Percentiles rank a stretch among this genome's conserved stretches.
Conservation (phyloP, 2,888 invertebrate species). For the Luperina nickerlii region DNA sequence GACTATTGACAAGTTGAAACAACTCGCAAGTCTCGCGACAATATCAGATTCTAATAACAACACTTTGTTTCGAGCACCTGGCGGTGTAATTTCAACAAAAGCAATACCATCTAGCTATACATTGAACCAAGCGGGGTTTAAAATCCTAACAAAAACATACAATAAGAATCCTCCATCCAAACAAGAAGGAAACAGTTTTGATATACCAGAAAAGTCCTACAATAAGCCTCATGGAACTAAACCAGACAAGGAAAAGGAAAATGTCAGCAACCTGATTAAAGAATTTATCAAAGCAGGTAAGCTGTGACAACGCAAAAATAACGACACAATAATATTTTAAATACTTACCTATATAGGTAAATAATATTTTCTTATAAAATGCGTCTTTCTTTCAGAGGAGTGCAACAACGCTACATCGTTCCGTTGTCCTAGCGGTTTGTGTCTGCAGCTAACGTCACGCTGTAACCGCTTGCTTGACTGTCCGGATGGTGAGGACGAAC, state of each 20-base stretch:
- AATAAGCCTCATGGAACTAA: slow-evolving; percentile 76
- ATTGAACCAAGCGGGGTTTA: slow-evolving; percentile 92
- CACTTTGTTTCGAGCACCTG: slow-evolving; percentile 86
- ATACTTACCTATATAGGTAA: neutral
- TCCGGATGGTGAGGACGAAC: slow-evolving; percentile 93
- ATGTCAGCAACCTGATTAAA: slow-evolving; percentile 40
- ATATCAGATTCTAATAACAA: slow-evolving; percentile 89
- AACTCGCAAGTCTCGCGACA: slow-evolving; percentile 90
- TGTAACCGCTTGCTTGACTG: slow-evolving; percentile 94
- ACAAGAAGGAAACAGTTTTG: slow-evolving; percentile 84
- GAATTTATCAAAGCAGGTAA: slow-evolving; percentile 74
- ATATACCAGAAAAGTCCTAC: slow-evolving; percentile 81
- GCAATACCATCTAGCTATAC: slow-evolving; percentile 91
- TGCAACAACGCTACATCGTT: slow-evolving; percentile 89
- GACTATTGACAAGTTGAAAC: slow-evolving; percentile 87
- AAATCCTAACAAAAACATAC: slow-evolving; percentile 92
- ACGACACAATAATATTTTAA: neutral
- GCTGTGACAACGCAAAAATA: neutral
- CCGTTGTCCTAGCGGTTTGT: slow-evolving; percentile 91
- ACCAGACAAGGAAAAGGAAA: slow-evolving; percentile 76
- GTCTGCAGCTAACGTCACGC: slow-evolving; percentile 91
- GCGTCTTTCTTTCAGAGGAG: slow-evolving; percentile 75
- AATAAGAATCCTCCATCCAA: slow-evolving; percentile 90
- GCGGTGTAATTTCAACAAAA: slow-evolving; percentile 90
- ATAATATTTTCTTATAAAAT: neutral